Conservation (phyloP, 2,797 vertebrate species). For the Phataginus tetradactyla region DNA sequence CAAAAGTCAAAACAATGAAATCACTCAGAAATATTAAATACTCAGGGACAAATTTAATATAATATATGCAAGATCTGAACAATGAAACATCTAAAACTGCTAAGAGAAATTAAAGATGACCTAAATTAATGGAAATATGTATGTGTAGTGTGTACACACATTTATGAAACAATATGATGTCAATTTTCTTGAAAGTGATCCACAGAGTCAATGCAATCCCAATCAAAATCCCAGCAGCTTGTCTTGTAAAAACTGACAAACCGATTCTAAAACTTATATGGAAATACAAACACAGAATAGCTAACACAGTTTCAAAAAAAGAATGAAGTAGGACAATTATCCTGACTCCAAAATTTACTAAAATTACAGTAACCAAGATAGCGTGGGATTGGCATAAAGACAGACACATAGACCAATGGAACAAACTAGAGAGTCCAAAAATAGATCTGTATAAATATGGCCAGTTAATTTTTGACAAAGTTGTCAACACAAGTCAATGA, state of each 20-base stretch:
- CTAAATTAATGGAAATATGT: neutral
- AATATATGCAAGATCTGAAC: neutral
- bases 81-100: neutral
- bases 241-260: neutral
- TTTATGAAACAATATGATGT: neutral
- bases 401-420: neutral
- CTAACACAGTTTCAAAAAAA: neutral
- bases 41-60: neutral
- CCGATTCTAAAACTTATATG: neutral
- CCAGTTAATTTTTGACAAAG: neutral
- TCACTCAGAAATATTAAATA: slow-evolving; percentile 13
- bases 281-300: neutral
- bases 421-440: neutral
- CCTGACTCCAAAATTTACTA: neutral
- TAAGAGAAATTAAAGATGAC: neutral
- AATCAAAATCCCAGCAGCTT: neutral
- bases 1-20: slow-evolving; percentile 8
- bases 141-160: neutral
- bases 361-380: neutral
- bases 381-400: neutral
- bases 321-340: neutral
- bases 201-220: neutral
- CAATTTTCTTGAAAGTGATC: neutral
- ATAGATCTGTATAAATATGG: neutral
- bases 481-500: neutral